A percentile compares a stretch with the other conserved stretches of the same genome.
Conservation (phyloP, 2,888 invertebrate genomes). For the Tachystola acroxantha region DNA sequence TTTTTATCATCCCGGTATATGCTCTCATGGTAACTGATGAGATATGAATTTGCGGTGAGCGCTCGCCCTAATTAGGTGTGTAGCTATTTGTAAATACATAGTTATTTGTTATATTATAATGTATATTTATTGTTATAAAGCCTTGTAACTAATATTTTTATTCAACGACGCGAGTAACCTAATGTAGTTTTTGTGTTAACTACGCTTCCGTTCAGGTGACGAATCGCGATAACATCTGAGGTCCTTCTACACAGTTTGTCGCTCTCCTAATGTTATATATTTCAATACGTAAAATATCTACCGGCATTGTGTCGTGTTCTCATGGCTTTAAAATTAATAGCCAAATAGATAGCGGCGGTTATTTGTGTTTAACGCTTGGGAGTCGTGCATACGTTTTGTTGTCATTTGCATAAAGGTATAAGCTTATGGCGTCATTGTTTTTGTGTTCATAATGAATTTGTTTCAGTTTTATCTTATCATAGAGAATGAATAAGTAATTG, state of each 20-base stretch:
- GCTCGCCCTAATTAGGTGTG: too few species aligned
- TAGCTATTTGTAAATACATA: too few species aligned
- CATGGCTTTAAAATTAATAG: constrained; percentile 44
- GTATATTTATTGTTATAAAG: too few species aligned
- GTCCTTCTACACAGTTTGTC: constrained; percentile 50
- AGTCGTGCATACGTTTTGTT: constrained; percentile 37
- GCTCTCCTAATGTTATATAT: constrained; percentile 39
- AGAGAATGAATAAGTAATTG: constrained; percentile 26
- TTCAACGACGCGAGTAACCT: constrained; percentile 34
- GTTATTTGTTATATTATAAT: too few species aligned
- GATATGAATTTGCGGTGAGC: too few species aligned
- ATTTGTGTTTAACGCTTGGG: constrained; percentile 33
- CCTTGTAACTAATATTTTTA: too few species aligned
- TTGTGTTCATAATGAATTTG: constrained; percentile 32
- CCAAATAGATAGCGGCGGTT: constrained; percentile 34
- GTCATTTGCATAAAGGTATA: constrained; percentile 37
- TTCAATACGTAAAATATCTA: constrained; percentile 24
- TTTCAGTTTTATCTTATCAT: constrained; percentile 39
- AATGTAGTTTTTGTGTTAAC: constrained; percentile 72
- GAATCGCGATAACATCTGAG: constrained; percentile 50
- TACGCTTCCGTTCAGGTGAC: constrained; percentile 73
- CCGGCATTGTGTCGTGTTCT: constrained; percentile 28
- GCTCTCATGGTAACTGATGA: too few species aligned
- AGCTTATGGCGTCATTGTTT: constrained; percentile 26
- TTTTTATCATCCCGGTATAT: too few species aligned